A percentile compares a stretch with the other conserved stretches of the same genome.
These are phyloP conservation scores for Drosophila insularis DNA, from an alignment of 1,140 invertebrate genomes.

Conservation along the genomic window DNA sequence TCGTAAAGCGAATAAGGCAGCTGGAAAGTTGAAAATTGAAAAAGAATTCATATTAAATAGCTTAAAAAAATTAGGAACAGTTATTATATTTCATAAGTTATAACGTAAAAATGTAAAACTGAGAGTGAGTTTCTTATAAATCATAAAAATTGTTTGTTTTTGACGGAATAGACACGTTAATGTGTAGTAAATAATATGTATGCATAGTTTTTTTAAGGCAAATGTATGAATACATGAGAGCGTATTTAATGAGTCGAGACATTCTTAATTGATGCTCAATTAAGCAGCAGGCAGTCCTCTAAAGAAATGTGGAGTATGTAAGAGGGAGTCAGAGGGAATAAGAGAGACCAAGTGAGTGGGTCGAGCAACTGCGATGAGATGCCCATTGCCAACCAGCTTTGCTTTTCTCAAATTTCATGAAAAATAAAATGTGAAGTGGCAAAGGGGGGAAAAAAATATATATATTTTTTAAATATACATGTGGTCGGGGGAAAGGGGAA, in stretches of 20 bases:
- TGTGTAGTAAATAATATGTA: background rate
- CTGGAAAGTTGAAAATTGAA: too few species aligned
- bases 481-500: background rate
- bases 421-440: slow-evolving; percentile 5
- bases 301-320: slow-evolving; percentile 24
- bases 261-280: slow-evolving; percentile 79
- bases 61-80: too few species aligned
- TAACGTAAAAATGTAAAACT: too few species aligned
- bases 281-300: slow-evolving; percentile 47
- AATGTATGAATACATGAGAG: background rate
- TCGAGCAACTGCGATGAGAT: background rate
- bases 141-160: background rate
- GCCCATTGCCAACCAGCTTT: slow-evolving; percentile 4
- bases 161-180: background rate
- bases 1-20: too few species aligned
- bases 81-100: too few species aligned
- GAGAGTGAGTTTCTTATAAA: background rate
- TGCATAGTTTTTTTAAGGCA: background rate
- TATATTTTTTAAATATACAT: slow-evolving; percentile 15
- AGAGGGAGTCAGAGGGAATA: background rate
- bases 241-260: slow-evolving; percentile 71
- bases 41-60: too few species aligned
- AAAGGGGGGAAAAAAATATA: slow-evolving; percentile 8
- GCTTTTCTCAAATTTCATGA: slow-evolving; percentile 19
- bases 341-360: too few species aligned